Base-by-base conservation (phyloP, 1,140 invertebrate species). In the Zaprionus africanus region DNA sequence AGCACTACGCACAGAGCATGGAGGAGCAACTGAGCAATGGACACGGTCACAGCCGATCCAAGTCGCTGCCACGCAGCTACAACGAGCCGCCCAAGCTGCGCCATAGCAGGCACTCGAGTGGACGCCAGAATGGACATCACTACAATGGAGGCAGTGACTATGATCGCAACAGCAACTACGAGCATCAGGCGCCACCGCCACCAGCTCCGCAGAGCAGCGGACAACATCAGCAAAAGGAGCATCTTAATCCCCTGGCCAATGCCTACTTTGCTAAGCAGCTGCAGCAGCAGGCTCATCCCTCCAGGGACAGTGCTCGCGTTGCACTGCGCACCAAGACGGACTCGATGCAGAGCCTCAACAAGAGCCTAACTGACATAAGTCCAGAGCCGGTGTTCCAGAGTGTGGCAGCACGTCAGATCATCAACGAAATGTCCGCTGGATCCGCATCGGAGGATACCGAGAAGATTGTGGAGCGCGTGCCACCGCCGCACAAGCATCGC, bases 401-500 rank as follows among this genome's bases (percentile, higher is more conserved):
- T 90, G 96, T 97, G 91, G 96, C 97, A 4, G 97, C 97, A 0
- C 95, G 95, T 65, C 96, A 97, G 91, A 97, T 97, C 43, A 96
- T 97, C 56, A 96, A 96, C 66, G 97, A 97, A 93, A 96, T 97
- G 94, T 95, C 95, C 4, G 94, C 86, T 46, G 93, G 93, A 24
- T 93, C 92, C 22, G 87, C 93, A 9, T 94, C 94, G 11, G 93
- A 93, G 73, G 93, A 93, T 41, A 92, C 91, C 1, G 91, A 91
- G 24, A 92, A 91, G 75, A 79, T 88, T 69, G 86, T 82, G 76
- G 80, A 94, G 88, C 91, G 94, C 66, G 79, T 92, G 73, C 62
- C 93, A 84, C 67, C 91, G 53, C 60, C 93, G 64, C 87, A 92
- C 61, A 74, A 94, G 77, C 94, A 94, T 74, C 93, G 94, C 58